Evolutionary conservation across 2,888 invertebrate genomes (phyloP), one percentile per base, ranked within the genome.

Genomic region (Linnaemya vulpina): DNA sequence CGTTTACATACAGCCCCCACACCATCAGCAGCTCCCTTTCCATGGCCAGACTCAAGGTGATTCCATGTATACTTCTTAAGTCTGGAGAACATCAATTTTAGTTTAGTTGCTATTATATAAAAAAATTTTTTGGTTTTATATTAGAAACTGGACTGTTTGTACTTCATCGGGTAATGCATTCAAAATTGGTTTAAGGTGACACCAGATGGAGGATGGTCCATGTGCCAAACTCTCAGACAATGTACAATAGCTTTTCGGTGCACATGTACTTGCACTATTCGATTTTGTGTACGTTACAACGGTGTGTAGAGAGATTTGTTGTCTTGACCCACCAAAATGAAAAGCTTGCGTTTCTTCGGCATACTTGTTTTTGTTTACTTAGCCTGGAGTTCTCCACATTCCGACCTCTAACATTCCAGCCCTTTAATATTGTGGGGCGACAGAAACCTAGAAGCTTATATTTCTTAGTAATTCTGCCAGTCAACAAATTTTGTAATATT

Each of bases 71-170:
- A 30, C 30, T 30, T 30, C 5, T 30, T 30, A 30, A 30, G 30
- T 30, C 87, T 86, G 65, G 89, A 89, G 58, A 82, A 86, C 35
- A 88, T 71, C n/a, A 88, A 82, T 84, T 73, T 62, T 53, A 90
- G 40, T 85, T 87, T 38, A 60, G 60, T 35, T 60, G 60, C 60
- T 60, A 60, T n/a, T 60, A 88, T 75, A 80, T 87, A 89, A 86
- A 90, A 90, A 89, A 90, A 89, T 5, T 78, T 58, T 87, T 90
- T 90, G 82, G 90, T 60, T 60, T 60, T 60, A 38, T 60, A 38
- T 38, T 60, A 35, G 35, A 60, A 60, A 60, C 35, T 60, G n/a
- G 58, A 35, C 88, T 84, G 86, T 89, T 49, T 60, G 89, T 65
- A 91, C 58, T 60, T 60, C n/a, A 60, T 60, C 58, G 35, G 30